phyloP scores from a whole-genome alignment of 2,113 vertebrate species.

The Catharus bicknelli region DNA sequence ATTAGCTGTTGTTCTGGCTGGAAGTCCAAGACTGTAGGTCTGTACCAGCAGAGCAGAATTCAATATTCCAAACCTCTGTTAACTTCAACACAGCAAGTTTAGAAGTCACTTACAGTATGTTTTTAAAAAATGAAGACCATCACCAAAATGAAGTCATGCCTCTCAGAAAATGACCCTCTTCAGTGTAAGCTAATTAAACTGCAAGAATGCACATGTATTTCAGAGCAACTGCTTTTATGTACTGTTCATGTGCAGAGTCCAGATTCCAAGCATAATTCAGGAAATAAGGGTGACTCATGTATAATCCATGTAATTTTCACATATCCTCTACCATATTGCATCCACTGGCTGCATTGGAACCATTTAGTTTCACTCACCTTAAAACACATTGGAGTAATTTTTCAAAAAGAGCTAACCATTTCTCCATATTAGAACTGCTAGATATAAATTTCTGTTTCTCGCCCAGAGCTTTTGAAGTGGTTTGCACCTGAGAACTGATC shows the following conservation, averaged over 20 bases:
- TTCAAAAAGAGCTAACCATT: not conserved
- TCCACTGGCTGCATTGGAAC: not conserved
- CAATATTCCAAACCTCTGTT: not conserved
- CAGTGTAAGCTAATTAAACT: not conserved
- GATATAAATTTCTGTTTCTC: not conserved
- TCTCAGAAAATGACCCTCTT: not conserved
- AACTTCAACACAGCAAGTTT: not conserved
- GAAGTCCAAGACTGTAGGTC: not conserved
- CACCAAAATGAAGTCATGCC: not conserved
- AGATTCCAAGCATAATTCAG: not conserved
- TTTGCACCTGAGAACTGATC: not conserved
- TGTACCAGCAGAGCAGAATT: not conserved
- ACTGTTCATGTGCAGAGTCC: not conserved
- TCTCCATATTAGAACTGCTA: not conserved
- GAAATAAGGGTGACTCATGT: not conserved
- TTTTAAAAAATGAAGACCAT: not conserved
- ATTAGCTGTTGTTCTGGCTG: not conserved
- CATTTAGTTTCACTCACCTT: not conserved
- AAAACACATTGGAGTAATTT: not conserved
- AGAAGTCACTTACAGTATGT: not conserved
- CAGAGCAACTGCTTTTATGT: not conserved
- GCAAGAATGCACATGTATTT: not conserved
- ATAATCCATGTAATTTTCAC: not conserved
- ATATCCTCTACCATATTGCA: fast-evolving
- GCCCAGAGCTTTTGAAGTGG: not conserved